These are phyloP conservation scores for Heliconius hermathena DNA, from an alignment of 1,140 invertebrate genomes.

Conservation along the genomic window DNA sequence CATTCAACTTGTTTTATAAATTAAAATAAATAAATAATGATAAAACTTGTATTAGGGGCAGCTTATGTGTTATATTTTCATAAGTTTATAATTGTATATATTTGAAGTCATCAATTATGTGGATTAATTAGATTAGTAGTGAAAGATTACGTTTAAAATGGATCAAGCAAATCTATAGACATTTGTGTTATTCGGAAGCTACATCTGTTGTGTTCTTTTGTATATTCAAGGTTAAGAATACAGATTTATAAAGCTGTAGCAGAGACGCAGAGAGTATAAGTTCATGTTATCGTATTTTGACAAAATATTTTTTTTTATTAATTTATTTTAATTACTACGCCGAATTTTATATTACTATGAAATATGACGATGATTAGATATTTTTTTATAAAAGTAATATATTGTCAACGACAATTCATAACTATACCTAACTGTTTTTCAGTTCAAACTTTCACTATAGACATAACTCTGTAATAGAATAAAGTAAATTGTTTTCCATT, in stretches of 20 bases:
- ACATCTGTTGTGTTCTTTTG: slow-evolving; percentile 57
- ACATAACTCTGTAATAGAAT: no score
- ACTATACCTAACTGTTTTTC: no score
- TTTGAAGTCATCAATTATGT: no score
- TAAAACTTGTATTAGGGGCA: background rate
- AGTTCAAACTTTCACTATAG: no score
- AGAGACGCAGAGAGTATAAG: slow-evolving; percentile 20
- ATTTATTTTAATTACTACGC: no score
- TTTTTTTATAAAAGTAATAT: no score
- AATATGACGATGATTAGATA: no score
- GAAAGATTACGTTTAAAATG: background rate
- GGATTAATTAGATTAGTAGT: background rate
- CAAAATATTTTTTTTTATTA: background rate
- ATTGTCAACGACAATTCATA: no score
- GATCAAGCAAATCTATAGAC: background rate
- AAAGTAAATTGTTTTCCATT: no score
- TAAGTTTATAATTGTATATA: no score
- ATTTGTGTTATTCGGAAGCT: slow-evolving; percentile 21
- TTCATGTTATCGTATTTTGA: slow-evolving; percentile 27
- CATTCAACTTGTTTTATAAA: slow-evolving; percentile 60
- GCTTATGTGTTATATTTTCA: no score
- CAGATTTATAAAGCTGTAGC: slow-evolving; percentile 27
- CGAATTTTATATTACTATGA: no score
- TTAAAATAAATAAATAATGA: slow-evolving; percentile 9
- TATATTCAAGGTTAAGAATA: slow-evolving; percentile 50